A percentile compares a stretch with the other conserved stretches of the same genome.
phyloP scores from a whole-genome alignment of 2,797 vertebrate genomes.

The Gambusia yucatana region DNA sequence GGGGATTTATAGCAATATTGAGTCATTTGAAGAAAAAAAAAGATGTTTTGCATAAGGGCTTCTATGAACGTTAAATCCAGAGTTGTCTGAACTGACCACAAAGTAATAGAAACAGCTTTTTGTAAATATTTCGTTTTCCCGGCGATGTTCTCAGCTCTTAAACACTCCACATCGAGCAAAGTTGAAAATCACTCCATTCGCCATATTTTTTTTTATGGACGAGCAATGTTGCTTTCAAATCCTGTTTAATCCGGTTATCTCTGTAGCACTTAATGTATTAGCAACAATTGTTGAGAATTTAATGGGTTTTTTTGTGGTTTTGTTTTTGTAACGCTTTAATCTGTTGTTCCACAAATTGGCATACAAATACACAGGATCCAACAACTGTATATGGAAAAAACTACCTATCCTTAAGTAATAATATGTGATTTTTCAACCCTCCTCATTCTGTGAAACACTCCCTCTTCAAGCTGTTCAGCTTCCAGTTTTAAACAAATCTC shows the following conservation, averaged over 20 bases:
- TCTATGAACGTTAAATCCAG: constrained; percentile 27
- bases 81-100: constrained; percentile 20
- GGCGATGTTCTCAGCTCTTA: constrained; percentile 33
- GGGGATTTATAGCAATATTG: constrained; percentile 34
- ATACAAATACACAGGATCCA: constrained; percentile 76
- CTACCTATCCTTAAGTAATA: constrained; percentile 79
- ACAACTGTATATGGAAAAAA: constrained; percentile 82
- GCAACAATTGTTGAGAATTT: constrained; percentile 59
- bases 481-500: constrained; percentile 81
- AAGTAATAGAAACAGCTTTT: constrained; percentile 41
- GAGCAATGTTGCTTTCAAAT: constrained; percentile 43
- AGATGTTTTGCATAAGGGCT: constrained; percentile 25
- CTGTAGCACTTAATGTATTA: constrained; percentile 64
- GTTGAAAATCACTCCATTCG: constrained; percentile 25
- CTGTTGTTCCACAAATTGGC: constrained; percentile 40
- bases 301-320: constrained; percentile 9
- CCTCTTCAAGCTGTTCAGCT: constrained; percentile 78
- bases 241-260: constrained; percentile 50
- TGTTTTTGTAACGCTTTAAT: constrained; percentile 23
- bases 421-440: constrained; percentile 46
- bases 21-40: constrained; percentile 27
- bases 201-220: constrained; percentile 12
- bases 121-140: constrained; percentile 64
- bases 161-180: constrained; percentile 38
- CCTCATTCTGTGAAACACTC: constrained; percentile 68